Base-by-base conservation (phyloP, 2,113 vertebrate genomes). In the Capra hircus region DNA sequence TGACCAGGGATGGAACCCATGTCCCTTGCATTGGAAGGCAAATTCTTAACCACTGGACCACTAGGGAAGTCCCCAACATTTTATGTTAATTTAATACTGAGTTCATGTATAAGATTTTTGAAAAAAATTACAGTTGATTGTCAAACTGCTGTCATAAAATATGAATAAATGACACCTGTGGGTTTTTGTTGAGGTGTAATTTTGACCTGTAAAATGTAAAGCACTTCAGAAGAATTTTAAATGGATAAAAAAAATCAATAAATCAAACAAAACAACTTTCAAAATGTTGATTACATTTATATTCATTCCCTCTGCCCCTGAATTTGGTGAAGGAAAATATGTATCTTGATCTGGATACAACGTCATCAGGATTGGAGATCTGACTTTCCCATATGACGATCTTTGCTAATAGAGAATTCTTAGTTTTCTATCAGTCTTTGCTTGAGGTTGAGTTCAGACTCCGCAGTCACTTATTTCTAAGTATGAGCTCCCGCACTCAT, bases 61-160 rank as follows among this genome's bases (percentile, higher is more conserved):
- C 71, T 27, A 43, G 23, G 40, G 40, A 77, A 77, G 71, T 43
- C 71, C 6, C 12, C 21, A 15, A 57, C 67, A 55, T 2, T 92
- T 93, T 95, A 40, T n/a, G 30, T 91, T 86, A 78, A 88, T 94
- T 91, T 74, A 90, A 71, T 88, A 71, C 9, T 94, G 13, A 87
- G 6, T 28, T 77, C 40, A 64, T 28, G 40, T 9, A 1, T 30
- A 89, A 86, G 40, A 92, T 7, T 92, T 89, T 84, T 86, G 19
- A 67, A 74, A 97, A 71, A 78, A 30, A 25, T 28, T 90, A 43
- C 5, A 77, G 23, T 36, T 55, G 60, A 92, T 62, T 12, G 19
- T 21, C 4, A 71, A 50, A 91, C 48, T 57, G 25, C 25, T 90
- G 2, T 84, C 14, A 83, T 88, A 71, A 92, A 90, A 84, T 88